Percentiles rank a stretch among this genome's conserved stretches.
These are phyloP conservation scores for Idaea straminata DNA, from an alignment of 2,888 invertebrate genomes.

Conservation along the genomic window DNA sequence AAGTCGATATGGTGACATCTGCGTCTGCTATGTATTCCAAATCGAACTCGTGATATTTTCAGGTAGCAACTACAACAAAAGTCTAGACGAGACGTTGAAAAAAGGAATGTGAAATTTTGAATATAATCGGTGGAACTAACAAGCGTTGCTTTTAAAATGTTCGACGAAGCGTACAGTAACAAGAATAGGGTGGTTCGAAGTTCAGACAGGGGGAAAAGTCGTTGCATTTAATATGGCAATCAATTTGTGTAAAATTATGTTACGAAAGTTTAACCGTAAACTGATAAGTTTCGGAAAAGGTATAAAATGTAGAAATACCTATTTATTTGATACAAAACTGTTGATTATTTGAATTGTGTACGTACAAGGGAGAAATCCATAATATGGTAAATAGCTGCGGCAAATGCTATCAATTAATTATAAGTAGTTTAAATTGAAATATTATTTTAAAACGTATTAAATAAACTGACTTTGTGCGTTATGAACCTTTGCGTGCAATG, in stretches of 20 bases:
- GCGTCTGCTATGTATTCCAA: not conserved
- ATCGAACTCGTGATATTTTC: not conserved
- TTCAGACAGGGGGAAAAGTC: not conserved
- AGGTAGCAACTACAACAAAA: not conserved
- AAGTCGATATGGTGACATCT: not conserved
- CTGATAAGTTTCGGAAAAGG: not conserved
- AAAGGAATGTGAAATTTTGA: not conserved
- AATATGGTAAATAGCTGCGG: too few relatives aligned
- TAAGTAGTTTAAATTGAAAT: too few relatives aligned
- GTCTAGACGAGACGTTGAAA: not conserved
- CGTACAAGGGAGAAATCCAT: too few relatives aligned
- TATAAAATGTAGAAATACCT: not conserved
- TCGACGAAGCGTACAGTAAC: not conserved
- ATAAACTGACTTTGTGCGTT: not conserved
- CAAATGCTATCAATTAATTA: too few relatives aligned
- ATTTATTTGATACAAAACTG: not conserved
- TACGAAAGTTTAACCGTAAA: not conserved
- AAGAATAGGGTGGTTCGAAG: not conserved
- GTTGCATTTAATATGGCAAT: not conserved
- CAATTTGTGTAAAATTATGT: not conserved
- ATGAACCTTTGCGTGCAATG: not conserved
- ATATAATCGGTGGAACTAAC: not conserved
- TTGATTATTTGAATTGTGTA: not conserved
- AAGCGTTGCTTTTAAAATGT: not conserved
- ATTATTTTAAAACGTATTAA: not conserved